Conservation (phyloP, 2,113 vertebrate species). For the Gambusia holbrooki region DNA sequence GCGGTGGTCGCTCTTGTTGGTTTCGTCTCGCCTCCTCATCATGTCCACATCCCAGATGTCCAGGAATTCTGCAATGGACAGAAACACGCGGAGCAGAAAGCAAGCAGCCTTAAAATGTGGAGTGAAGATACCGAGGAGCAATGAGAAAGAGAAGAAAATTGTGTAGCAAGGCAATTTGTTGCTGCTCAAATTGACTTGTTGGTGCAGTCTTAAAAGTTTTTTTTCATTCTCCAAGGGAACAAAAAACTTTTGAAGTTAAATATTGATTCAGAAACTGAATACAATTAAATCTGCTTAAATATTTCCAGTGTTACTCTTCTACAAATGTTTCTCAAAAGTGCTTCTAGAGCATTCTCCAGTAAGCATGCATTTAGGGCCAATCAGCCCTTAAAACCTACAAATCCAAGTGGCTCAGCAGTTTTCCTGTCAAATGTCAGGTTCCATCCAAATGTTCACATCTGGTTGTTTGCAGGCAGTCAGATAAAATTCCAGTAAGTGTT, state of each 20-base stretch:
- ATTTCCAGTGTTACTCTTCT: no score
- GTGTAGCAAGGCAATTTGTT: background rate
- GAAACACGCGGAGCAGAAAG: background rate
- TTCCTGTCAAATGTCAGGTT: no score
- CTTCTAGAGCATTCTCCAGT: no score
- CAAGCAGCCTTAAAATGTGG: background rate
- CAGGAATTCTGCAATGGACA: slow-evolving; percentile 81
- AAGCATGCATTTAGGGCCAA: no score
- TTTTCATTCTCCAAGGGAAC: background rate
- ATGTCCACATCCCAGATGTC: slow-evolving; percentile 82
- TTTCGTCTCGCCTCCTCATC: slow-evolving; percentile 74
- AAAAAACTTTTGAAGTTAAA: background rate
- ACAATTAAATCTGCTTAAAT: no score
- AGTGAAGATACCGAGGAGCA: no score
- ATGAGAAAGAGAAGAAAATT: no score
- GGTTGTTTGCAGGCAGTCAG: no score
- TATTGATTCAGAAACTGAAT: background rate
- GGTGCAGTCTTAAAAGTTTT: background rate
- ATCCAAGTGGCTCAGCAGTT: no score
- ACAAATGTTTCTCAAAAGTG: no score
- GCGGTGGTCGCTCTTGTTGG: slow-evolving; percentile 87
- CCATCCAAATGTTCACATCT: no score
- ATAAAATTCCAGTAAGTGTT: slow-evolving; percentile 10
- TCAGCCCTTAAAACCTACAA: no score
- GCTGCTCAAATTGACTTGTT: background rate